Conservation (phyloP, 2,113 vertebrate species). For the Puffinus mauretanicus region DNA sequence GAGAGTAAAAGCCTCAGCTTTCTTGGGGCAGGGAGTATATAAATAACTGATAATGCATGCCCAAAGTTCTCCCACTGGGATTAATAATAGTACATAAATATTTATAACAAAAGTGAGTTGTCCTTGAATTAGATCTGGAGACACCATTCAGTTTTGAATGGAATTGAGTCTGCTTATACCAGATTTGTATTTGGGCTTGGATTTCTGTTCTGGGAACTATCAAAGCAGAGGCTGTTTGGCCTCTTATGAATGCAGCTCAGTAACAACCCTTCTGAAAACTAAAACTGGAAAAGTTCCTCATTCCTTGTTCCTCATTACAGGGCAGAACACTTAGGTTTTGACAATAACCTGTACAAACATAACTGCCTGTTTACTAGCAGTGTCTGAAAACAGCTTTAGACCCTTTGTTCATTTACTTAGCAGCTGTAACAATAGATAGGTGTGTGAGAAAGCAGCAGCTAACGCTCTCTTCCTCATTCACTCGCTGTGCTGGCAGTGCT, state of each 20-base stretch:
- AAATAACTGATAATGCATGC: neutral
- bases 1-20: neutral
- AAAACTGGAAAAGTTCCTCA: neutral
- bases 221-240: neutral
- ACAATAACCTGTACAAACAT: neutral
- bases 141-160: neutral
- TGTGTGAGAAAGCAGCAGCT: neutral
- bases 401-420: neutral
- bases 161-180: neutral
- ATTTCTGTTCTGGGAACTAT: neutral
- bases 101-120: neutral
- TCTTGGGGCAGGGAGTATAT: neutral
- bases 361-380: neutral
- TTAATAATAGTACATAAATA: neutral
- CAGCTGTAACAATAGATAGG: neutral
- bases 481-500: neutral
- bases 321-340: neutral
- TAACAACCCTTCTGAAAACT: neutral
- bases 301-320: neutral
- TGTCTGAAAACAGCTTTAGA: neutral
- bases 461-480: neutral
- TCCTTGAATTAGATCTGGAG: neutral
- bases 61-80: constrained; percentile 1
- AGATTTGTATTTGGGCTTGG: neutral
- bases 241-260: neutral